phyloP scores from a whole-genome alignment of 23 tunicate species.

The Styela clava region DNA sequence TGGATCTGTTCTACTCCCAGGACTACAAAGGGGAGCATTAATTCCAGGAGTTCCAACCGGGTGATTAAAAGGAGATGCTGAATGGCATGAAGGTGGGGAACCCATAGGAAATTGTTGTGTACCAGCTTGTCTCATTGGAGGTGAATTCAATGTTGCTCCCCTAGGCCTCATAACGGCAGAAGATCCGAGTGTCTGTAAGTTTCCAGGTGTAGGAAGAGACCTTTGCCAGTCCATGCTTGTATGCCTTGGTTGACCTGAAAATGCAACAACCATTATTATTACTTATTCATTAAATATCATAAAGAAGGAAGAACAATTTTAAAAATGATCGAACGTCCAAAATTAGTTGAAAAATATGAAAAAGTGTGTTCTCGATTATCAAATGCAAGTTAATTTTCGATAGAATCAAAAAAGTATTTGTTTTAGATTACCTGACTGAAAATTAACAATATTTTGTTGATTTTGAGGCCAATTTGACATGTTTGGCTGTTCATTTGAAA shows the following conservation, averaged over 20 bases:
- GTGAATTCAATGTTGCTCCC: not conserved
- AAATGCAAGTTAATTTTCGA: no score
- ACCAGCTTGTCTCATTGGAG: not conserved
- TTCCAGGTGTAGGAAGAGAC: not conserved
- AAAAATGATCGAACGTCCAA: no score
- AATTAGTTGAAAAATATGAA: no score
- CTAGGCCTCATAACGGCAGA: not conserved
- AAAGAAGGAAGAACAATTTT: no score
- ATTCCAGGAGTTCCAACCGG: not conserved
- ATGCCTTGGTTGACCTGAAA: not conserved
- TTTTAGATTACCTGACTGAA: not conserved
- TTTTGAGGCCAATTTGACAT: not conserved
- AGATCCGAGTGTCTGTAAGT: not conserved
- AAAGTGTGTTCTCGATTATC: no score
- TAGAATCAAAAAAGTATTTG: no score
- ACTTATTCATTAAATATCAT: no score
- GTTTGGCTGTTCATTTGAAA: not conserved
- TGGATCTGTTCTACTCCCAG: slow-evolving; percentile 17
- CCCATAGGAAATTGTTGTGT: slow-evolving; percentile 10
- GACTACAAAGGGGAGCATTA: slow-evolving; percentile 13
- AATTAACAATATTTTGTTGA: not conserved
- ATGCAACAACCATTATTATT: no score
- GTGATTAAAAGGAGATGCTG: slow-evolving; percentile 14
- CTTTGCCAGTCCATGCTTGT: not conserved
- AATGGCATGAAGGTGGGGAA: slow-evolving; percentile 10